Base-by-base conservation (phyloP, 2,113 vertebrate species). In the Sinocyclocheilus maitianheensis region DNA sequence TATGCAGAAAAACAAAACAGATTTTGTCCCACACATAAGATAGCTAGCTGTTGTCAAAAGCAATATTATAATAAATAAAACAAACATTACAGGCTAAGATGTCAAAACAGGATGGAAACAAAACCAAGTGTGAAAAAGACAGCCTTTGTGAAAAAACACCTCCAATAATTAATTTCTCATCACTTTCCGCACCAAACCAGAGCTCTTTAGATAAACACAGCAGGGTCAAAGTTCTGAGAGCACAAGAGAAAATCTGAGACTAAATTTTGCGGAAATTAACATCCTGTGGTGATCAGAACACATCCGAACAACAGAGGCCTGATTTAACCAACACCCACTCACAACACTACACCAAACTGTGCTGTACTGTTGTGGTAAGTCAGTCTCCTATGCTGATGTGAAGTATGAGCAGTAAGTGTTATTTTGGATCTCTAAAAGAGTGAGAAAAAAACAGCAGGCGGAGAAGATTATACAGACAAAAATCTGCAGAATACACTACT, bases 381-480 rank as follows among this genome's bases (percentile, higher is more conserved):
- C 14, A 16, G 8, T 77, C 6, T 26, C 12, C 7, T 26, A 4
- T 51, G 74, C 40, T 76, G 22, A 46, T 51, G 74, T 20, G 6
- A 2, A 58, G 53, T 58, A 58, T 58, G 53, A 16, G 46, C 43
- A 26, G n/a, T 63, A 13, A 80, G 67, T 20, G 67, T 71, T 37
- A 71, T 37, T 58, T 71, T 71, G 67, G 30, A 16, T 69, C 65
- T 69, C 65, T 34, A 18, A 20, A 30, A 71, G 30, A 71, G 58
- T 10, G 78, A 53, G 24, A 48, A 6, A 48, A 6, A 51, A 48
- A 34, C 16, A 67, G 63, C 24, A 69, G 79, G 88, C 86, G 37
- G 87, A 75, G 65, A 30, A 79, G 43, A 85, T 89, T 88, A 90
- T 88, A 88, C 89, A 89, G 80, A 87, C 30, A 9, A 86, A 75